Percentiles rank a stretch among this genome's conserved stretches.
phyloP scores from a whole-genome alignment of 2,888 invertebrate genomes.

The Leuctra nigra region DNA sequence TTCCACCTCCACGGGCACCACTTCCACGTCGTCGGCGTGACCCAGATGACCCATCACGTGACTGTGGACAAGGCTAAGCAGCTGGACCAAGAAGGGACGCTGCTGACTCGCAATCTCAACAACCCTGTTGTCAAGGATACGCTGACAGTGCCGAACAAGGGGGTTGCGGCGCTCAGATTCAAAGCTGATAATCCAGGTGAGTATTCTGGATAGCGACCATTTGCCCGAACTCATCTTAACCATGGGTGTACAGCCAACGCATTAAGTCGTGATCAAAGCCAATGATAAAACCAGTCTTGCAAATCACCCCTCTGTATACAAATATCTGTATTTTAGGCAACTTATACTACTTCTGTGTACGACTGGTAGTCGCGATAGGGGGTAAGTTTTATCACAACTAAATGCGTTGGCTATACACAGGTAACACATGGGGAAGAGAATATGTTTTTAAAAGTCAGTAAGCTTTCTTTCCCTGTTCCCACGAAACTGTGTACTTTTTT shows the following conservation, averaged over 20 bases:
- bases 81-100: constrained; percentile 50
- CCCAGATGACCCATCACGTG: constrained; percentile 46
- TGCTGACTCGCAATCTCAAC: constrained; percentile 51
- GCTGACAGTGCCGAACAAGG: constrained; percentile 61
- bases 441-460: too few species aligned
- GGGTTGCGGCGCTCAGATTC: constrained; percentile 63
- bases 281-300: too few species aligned
- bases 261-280: too few species aligned
- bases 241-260: too few species aligned
- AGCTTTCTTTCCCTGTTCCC: constrained; percentile 3
- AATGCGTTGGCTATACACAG: too few species aligned
- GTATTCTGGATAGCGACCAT: constrained; percentile 11
- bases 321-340: too few species aligned
- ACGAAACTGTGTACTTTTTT: neutral
- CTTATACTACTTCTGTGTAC: too few species aligned
- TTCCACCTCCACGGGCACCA: constrained; percentile 72
- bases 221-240: too few species aligned
- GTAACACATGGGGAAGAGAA: too few species aligned
- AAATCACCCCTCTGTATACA: too few species aligned
- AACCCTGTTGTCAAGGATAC: constrained; percentile 57
- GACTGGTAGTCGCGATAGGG: too few species aligned
- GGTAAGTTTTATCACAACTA: too few species aligned
- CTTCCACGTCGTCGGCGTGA: constrained; percentile 58
- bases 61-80: constrained; percentile 48
- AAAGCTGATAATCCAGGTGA: constrained; percentile 67